These are phyloP conservation scores for Sinocyclocheilus grahami DNA, from an alignment of 2,113 vertebrate species.

Conservation along the genomic window DNA sequence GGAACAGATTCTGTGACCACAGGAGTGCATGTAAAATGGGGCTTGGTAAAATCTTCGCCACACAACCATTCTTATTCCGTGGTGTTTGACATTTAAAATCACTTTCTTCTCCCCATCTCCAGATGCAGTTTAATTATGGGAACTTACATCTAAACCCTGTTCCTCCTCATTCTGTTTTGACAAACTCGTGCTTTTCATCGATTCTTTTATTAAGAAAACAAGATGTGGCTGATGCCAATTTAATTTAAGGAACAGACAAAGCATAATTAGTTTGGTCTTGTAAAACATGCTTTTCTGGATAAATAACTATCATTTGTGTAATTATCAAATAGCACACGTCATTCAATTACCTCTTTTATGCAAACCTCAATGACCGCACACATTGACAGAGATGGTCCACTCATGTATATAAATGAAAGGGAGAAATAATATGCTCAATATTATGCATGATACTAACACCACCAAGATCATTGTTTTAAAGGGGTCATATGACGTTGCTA, in stretches of 20 bases:
- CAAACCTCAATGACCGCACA: background rate
- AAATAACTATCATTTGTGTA: background rate
- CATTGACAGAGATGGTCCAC: background rate
- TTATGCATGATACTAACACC: background rate
- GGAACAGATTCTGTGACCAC: constrained; percentile 38
- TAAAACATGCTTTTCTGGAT: constrained; percentile 27
- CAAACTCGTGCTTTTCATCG: constrained; percentile 11
- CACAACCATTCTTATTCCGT: background rate
- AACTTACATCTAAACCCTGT: background rate
- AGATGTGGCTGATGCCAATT: constrained; percentile 7
- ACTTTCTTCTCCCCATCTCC: constrained; percentile 11
- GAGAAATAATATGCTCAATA: background rate
- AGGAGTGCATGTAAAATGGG: constrained; percentile 24
- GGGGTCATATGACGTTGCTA: too few species aligned
- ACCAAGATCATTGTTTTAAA: background rate
- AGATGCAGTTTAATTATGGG: constrained; percentile 29
- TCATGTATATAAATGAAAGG: background rate
- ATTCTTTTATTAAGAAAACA: background rate
- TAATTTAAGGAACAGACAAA: constrained; percentile 36
- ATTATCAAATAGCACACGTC: background rate
- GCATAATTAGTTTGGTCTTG: constrained; percentile 40
- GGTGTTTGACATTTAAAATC: constrained; percentile 34
- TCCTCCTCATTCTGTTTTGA: background rate
- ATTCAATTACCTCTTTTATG: background rate
- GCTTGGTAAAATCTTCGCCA: background rate